Evolutionary conservation across 2,888 invertebrate species (phyloP).

Genomic region (Xestia c-nigrum): DNA sequence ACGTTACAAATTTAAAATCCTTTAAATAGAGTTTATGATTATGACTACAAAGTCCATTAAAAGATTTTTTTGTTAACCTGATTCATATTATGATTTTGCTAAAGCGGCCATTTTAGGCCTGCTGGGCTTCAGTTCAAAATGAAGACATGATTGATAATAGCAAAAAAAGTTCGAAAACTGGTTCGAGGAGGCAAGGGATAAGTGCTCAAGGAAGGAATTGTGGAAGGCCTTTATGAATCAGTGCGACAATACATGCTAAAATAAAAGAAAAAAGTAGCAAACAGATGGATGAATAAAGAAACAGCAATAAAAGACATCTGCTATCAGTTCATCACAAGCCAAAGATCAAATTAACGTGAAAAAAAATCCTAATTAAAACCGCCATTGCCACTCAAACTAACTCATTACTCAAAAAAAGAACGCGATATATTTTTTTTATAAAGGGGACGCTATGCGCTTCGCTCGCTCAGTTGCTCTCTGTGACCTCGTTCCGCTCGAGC

Average conservation of each 20-base stretch:
- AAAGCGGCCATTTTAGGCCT: too few relatives aligned
- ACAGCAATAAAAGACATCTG: neutral
- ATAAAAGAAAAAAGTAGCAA: neutral
- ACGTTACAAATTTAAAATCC: too few relatives aligned
- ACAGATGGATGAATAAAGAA: neutral
- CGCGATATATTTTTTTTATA: conserved; percentile 50
- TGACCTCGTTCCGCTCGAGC: conserved; percentile 70
- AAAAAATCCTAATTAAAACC: conserved; percentile 54
- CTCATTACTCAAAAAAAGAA: conserved; percentile 62
- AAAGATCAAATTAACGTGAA: conserved; percentile 23
- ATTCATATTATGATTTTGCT: too few relatives aligned
- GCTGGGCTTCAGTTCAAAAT: neutral
- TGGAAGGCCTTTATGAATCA: too few relatives aligned
- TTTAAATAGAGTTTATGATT: too few relatives aligned
- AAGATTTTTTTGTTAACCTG: too few relatives aligned
- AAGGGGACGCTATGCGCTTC: conserved; percentile 51
- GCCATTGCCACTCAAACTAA: conserved; percentile 60
- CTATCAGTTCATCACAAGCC: neutral
- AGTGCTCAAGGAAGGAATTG: too few relatives aligned
- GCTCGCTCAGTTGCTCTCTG: conserved; percentile 62
- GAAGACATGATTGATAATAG: neutral
- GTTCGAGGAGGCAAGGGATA: too few relatives aligned
- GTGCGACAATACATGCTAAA: too few relatives aligned
- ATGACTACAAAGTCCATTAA: too few relatives aligned
- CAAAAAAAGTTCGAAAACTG: neutral